phyloP scores from a whole-genome alignment of 2,888 invertebrate species.

The Nipponacmea schrenckii region DNA sequence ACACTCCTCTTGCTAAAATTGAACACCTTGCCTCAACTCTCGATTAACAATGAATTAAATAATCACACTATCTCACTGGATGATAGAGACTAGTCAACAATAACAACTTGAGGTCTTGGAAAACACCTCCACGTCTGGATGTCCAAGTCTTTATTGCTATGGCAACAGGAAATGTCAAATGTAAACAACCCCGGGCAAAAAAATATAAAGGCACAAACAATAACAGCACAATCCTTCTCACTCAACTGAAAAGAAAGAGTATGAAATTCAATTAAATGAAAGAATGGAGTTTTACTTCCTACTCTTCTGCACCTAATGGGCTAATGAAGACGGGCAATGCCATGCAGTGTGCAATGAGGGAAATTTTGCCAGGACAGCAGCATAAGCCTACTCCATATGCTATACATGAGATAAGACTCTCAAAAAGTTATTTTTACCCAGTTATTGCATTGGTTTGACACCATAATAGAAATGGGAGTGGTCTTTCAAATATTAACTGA shows the following conservation, averaged over 20 bases:
- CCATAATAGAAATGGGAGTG: too few relatives aligned
- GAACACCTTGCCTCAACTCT: too few relatives aligned
- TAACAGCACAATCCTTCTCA: not conserved
- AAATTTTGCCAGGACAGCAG: too few relatives aligned
- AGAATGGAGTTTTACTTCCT: not conserved
- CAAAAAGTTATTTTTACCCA: too few relatives aligned
- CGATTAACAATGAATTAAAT: too few relatives aligned
- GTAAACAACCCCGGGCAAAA: slow-evolving; percentile 1
- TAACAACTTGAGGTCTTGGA: not conserved
- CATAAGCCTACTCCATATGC: too few relatives aligned
- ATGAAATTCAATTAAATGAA: not conserved
- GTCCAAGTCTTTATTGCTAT: not conserved
- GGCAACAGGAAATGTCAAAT: not conserved
- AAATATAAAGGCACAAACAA: slow-evolving; percentile 7
- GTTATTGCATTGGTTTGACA: too few relatives aligned
- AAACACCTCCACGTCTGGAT: not conserved
- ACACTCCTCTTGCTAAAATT: too few relatives aligned
- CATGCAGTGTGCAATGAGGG: too few relatives aligned
- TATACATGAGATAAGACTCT: too few relatives aligned
- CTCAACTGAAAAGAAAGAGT: not conserved
- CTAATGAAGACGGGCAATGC: too few relatives aligned
- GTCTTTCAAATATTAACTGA: too few relatives aligned
- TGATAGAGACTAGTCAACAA: not conserved
- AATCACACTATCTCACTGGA: not conserved
- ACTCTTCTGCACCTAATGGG: not conserved